These are phyloP conservation scores for Entomyzon cyanotis DNA, from an alignment of 2,113 vertebrate genomes.

Conservation along the genomic window DNA sequence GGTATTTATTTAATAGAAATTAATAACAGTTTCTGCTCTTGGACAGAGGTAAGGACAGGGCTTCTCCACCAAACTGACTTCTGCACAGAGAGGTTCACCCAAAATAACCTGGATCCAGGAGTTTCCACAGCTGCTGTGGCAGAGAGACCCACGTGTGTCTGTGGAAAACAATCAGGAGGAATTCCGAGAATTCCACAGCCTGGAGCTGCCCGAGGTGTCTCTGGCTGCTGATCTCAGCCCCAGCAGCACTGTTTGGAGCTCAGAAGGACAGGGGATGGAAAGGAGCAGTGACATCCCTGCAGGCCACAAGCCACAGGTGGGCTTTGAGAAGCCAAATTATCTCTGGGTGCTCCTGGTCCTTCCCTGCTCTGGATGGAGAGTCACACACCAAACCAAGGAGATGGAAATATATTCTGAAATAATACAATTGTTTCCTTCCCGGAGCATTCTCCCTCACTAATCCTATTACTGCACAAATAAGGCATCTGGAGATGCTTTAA, in stretches of 20 bases:
- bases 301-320: not conserved
- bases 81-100: not conserved
- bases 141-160: not conserved
- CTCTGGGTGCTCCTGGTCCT: not conserved
- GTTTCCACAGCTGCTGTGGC: not conserved
- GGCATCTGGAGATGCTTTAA: not conserved
- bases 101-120: not conserved
- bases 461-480: not conserved
- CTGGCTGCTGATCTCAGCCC: not conserved
- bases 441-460: not conserved
- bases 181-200: not conserved
- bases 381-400: not conserved
- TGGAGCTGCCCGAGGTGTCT: fast-evolving
- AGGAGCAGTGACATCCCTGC: not conserved
- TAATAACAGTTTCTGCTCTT: not conserved
- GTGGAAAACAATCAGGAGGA: fast-evolving
- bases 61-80: not conserved
- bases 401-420: not conserved
- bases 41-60: not conserved
- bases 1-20: not conserved
- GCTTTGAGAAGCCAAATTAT: too few species aligned
- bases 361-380: not conserved
- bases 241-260: not conserved
- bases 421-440: not conserved
- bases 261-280: not conserved